A percentile compares a stretch with the other conserved stretches of the same genome.
These are phyloP conservation scores for Carduelis carduelis DNA, from an alignment of 2,797 vertebrate genomes.

Conservation along the genomic window DNA sequence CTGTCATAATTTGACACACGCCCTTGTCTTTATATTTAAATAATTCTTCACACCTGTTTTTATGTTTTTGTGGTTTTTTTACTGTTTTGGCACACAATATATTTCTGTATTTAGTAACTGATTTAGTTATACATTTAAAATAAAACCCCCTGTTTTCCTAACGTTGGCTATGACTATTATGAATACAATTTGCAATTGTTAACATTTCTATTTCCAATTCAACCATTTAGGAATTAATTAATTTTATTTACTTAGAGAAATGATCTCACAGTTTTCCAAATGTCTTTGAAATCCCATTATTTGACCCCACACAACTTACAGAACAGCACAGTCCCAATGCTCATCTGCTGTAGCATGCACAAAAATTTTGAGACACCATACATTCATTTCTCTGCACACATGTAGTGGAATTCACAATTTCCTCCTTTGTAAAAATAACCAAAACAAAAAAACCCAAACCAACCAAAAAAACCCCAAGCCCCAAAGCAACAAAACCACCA, in stretches of 20 bases:
- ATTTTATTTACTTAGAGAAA: not conserved
- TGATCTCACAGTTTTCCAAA: not conserved
- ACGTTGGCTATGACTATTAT: not conserved
- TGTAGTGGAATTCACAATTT: not conserved
- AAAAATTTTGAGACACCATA: rapidly evolving
- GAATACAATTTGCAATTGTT: not conserved
- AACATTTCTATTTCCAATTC: not conserved
- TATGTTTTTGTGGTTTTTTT: not conserved
- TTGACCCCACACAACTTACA: not conserved
- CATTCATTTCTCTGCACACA: not conserved
- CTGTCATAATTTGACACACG: not conserved
- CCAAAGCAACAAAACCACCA: not conserved
- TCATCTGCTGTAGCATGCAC: not conserved
- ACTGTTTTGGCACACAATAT: not conserved
- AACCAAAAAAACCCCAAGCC: not conserved
- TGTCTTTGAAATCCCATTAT: not conserved
- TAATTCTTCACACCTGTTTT: not conserved
- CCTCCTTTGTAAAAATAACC: not conserved
- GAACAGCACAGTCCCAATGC: not conserved
- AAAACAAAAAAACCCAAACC: not conserved
- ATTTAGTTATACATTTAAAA: not conserved
- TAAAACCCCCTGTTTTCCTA: not conserved
- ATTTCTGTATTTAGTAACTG: not conserved
- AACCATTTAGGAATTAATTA: not conserved
- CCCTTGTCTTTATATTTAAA: not conserved